Base-by-base conservation (phyloP, 2,113 vertebrate genomes). In the Petroica traversi region DNA sequence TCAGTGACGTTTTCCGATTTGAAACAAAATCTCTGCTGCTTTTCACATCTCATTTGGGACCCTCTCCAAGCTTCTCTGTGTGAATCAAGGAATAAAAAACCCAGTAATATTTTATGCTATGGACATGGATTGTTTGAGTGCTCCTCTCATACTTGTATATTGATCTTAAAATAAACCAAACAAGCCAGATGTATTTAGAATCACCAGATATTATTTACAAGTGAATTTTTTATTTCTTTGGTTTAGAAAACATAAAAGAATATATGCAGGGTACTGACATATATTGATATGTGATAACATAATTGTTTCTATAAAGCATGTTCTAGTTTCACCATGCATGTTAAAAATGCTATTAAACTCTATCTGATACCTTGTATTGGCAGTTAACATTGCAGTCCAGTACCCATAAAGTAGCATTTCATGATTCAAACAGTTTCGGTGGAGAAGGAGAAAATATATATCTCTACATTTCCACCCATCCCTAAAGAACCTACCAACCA, bases 181-280 rank as follows among this genome's bases (percentile, higher is more conserved):
- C n/a, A 12, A 46, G 1, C 0, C 20, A 17, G 5, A 18, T 5
- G 0, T 38, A 24, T 54, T 36, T 76, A 58, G 6, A 93, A 62
- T 33, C 8, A 6, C 5, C 31, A 74, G 20, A 78, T 51, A 7
- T 29, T 51, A 79, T 69, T 77, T 88, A 9, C 8, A 86, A 62
- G 51, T 51, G 14, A 73, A 23, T 73, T 49, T 63, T 67, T 1
- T 36, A 63, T n/a, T 8, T n/a, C 3, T 73, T 89, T 40, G 2
- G 6, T 36, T 68, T 46, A 88, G 19, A 78, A 89, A 66, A 67
- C 3, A 29, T 58, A 34, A 74, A 52, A 52, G 79, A 62, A 31
- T 7, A 29, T 45, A 66, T 41, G 5, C 54, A 74, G 17, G 14
- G n/a, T 71, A 41, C 17, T 25, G 26, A 4, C n/a, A 54, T 54